Percentiles rank a stretch among this genome's conserved stretches.
Conservation (phyloP, 1,140 invertebrate genomes). For the Bombyx mandarina region DNA sequence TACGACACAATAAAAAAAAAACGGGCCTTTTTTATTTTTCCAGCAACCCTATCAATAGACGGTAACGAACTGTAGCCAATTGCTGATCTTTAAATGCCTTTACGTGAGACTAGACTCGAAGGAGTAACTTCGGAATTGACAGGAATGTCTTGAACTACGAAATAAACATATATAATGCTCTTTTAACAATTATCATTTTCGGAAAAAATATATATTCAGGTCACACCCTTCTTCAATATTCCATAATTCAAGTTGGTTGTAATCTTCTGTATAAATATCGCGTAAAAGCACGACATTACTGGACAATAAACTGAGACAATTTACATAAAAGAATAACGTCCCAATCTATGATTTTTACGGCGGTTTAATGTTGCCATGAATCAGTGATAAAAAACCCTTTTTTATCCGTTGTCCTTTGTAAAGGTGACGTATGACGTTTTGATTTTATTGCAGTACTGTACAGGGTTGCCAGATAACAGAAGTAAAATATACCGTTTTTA, state of each 20-base stretch:
- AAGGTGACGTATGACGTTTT: slow-evolving; percentile 7
- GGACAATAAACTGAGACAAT: slow-evolving; percentile 34
- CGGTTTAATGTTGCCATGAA: slow-evolving; percentile 41
- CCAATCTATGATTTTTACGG: slow-evolving; percentile 37
- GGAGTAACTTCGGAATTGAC: too few relatives aligned
- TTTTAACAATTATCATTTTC: too few relatives aligned
- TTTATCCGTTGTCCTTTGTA: slow-evolving; percentile 25
- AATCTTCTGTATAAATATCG: too few relatives aligned
- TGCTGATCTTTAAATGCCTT: slow-evolving; percentile 21
- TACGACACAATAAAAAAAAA: too few relatives aligned
- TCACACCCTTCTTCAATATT: too few relatives aligned
- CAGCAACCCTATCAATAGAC: not conserved
- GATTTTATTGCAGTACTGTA: not conserved
- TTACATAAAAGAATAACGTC: slow-evolving; percentile 34
- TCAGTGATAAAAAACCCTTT: slow-evolving; percentile 35
- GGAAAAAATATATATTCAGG: too few relatives aligned
- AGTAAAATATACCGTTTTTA: not conserved
- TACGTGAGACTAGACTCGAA: slow-evolving; percentile 15
- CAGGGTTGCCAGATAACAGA: too few relatives aligned
- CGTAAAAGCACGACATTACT: not conserved
- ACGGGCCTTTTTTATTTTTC: too few relatives aligned
- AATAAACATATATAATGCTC: too few relatives aligned
- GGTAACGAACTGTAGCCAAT: slow-evolving; percentile 24
- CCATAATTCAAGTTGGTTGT: too few relatives aligned
- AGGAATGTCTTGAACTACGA: too few relatives aligned